These are phyloP conservation scores for Caenorhabditis sp. DNA, from an alignment of 2,888 invertebrate species.

Conservation along the genomic window DNA sequence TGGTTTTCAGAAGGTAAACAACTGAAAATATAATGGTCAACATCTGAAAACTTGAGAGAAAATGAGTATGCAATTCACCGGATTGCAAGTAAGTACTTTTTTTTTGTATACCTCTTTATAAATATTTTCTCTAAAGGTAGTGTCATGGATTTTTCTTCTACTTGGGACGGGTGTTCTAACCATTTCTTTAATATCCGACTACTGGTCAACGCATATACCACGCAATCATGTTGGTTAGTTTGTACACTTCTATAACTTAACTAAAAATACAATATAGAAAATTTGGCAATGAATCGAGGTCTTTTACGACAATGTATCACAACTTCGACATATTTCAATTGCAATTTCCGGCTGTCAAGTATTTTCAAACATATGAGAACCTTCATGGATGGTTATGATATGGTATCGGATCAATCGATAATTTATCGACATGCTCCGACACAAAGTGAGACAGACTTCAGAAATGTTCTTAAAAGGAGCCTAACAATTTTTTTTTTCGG, in stretches of 20 bases:
- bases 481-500: neutral
- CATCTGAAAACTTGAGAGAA: neutral
- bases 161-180: conserved; percentile 47
- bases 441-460: conserved; percentile 17
- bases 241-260: neutral
- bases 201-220: conserved; percentile 49
- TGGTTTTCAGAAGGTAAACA: neutral
- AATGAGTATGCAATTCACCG: conserved; percentile 48
- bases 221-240: conserved; percentile 40
- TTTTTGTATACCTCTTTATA: neutral
- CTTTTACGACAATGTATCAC: conserved; percentile 46
- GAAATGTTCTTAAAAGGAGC: neutral
- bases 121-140: conserved; percentile 31
- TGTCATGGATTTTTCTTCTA: conserved; percentile 44
- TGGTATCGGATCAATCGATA: conserved; percentile 36
- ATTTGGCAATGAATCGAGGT: conserved; percentile 45
- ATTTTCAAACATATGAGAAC: conserved; percentile 40
- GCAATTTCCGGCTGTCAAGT: conserved; percentile 42
- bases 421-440: conserved; percentile 38
- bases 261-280: conserved; percentile 21
- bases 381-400: conserved; percentile 42
- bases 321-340: conserved; percentile 33
- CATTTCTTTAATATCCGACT: conserved; percentile 41
- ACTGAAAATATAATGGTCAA: neutral
- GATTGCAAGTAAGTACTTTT: conserved; percentile 31